Percentiles rank a stretch among this genome's conserved stretches.
Evolutionary conservation across 2,888 invertebrate species (phyloP).

Genomic region (Stratiomys singularior): DNA sequence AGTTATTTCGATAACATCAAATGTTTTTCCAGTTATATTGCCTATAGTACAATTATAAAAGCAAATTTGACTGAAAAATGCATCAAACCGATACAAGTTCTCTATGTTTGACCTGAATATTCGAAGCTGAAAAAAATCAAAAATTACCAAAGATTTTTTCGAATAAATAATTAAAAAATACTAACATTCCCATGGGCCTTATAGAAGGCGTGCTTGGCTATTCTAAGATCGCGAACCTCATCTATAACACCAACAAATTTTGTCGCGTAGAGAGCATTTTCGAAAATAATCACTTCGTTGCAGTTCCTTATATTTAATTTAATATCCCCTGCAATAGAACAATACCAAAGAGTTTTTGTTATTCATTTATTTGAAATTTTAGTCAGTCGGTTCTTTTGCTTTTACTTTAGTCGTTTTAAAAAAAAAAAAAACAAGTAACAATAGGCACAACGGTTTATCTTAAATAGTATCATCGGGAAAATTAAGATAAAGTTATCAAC

Average conservation of each 20-base stretch:
- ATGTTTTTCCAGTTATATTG: constrained; percentile 59
- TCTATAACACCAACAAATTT: constrained; percentile 59
- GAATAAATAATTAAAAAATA: neutral
- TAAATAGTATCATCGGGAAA: too few species aligned
- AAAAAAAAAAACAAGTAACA: too few species aligned
- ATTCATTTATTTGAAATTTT: too few species aligned
- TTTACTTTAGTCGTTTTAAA: too few species aligned
- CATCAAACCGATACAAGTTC: constrained; percentile 59
- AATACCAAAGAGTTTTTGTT: too few species aligned
- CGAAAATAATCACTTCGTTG: constrained; percentile 57
- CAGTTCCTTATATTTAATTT: constrained; percentile 60
- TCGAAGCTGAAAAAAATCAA: constrained; percentile 56
- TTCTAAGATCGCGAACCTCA: constrained; percentile 58
- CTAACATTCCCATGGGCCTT: constrained; percentile 59
- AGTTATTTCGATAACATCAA: constrained; percentile 62
- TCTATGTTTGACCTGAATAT: constrained; percentile 59
- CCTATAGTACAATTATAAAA: constrained; percentile 60
- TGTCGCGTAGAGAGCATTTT: constrained; percentile 60
- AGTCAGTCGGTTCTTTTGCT: too few species aligned
- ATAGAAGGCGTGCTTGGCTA: constrained; percentile 60
- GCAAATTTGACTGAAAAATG: constrained; percentile 60
- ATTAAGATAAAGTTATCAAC: too few species aligned
- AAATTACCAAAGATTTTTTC: neutral
- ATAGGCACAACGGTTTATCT: too few species aligned
- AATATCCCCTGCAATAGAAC: constrained; percentile 56